A percentile compares a stretch with the other conserved stretches of the same genome.
phyloP scores from a whole-genome alignment of 2,113 vertebrate genomes.

The Regulus satrapa region DNA sequence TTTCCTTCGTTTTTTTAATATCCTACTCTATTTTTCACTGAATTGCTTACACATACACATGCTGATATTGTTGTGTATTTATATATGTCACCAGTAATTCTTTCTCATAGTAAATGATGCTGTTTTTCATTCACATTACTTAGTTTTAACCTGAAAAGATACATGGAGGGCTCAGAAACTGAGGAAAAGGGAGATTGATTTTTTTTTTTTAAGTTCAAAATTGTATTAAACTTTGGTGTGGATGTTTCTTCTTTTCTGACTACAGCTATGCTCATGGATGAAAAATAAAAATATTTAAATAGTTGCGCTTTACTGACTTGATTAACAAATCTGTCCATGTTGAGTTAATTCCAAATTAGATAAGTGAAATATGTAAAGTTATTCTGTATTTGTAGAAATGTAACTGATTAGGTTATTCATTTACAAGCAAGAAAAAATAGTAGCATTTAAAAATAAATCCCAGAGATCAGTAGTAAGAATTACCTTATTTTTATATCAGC shows the following conservation, averaged over 20 bases:
- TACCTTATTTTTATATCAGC: not conserved
- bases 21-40: not conserved
- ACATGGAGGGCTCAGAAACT: fast-evolving
- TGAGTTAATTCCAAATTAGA: not conserved
- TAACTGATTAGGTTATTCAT: not conserved
- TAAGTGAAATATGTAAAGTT: not conserved
- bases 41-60: not conserved
- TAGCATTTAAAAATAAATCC: not conserved
- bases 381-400: not conserved
- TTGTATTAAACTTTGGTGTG: not conserved
- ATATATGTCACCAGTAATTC: not conserved
- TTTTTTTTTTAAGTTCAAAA: not conserved
- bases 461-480: not conserved
- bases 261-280: not conserved
- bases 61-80: not conserved
- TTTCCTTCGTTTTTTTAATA: not conserved
- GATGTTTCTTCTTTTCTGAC: not conserved
- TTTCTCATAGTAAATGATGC: not conserved
- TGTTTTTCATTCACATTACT: not conserved
- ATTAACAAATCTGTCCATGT: not conserved
- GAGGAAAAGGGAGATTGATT: not conserved
- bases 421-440: not conserved
- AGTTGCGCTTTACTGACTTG: not conserved
- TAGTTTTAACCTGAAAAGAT: not conserved
- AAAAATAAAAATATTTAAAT: not conserved